Evolutionary conservation across 2,113 vertebrate genomes (phyloP), one percentile per base, ranked within the genome.

Genomic region (Hassar affinis): DNA sequence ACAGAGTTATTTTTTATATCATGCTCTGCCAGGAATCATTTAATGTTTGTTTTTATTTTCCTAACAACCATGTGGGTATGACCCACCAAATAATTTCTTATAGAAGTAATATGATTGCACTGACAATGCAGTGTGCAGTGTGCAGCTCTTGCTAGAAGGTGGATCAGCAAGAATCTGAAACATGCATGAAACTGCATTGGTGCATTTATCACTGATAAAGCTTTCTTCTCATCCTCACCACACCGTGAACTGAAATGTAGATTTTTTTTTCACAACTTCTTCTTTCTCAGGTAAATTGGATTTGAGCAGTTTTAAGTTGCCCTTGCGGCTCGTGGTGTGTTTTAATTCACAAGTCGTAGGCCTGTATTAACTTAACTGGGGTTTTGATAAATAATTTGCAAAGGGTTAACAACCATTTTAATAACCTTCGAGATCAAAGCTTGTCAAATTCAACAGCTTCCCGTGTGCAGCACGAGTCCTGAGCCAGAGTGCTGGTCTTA

Each of bases 401-500:
- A 52, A 30, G 3, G 8, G 7, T 49, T 62, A 49, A 79, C 27
- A 61, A 10, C 15, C 38, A 9, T 27, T 61, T 64, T 49, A 79
- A 33, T 64, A 64, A 33, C 9, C 59, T 10, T 33, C 52, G 38
- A 77, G 51, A 30, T 35, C n/a, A 12, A 30, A 51, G 56, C 45
- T 64, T 49, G 14, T 42, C 8, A 54, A 33, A 38, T 27, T 54
- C 45, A 64, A 8, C 69, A 83, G 69, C 45, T 22, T n/a, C 12
- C 72, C 52, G 18, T 33, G 27, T 47, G 51, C 51, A 82, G 30
- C 45, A 27, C 52, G 68, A 59, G 30, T 52, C 59, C 2, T 56
- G 11, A 69, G n/a, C 8, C 8, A 57, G 79, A 35, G 57, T 51
- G 72, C 57, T 33, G 56, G 42, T 80, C 59, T 66, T 77, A 72